phyloP scores from a whole-genome alignment of 2,888 invertebrate genomes.

The Flabesymbios commensalis region DNA sequence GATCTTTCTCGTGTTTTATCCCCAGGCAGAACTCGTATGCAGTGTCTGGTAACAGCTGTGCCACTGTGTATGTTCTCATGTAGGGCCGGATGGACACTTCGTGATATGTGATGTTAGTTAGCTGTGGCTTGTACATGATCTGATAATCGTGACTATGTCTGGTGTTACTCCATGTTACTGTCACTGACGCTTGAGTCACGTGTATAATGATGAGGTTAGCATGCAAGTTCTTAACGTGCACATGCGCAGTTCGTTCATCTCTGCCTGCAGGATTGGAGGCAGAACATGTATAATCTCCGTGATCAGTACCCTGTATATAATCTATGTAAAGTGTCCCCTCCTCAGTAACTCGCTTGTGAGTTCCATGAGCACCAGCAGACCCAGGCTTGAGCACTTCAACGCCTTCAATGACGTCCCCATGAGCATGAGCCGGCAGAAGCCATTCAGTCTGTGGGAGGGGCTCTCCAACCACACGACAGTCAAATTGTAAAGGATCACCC shows the following conservation, averaged over 20 bases:
- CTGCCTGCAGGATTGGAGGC: slow-evolving; percentile 23
- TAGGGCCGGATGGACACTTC: slow-evolving; percentile 25
- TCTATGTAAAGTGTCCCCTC: slow-evolving; percentile 23
- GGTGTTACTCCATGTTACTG: slow-evolving; percentile 32
- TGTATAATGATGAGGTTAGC: slow-evolving; percentile 28
- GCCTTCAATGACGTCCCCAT: background rate
- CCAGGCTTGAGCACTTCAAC: slow-evolving; percentile 10
- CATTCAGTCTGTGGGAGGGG: slow-evolving; percentile 30
- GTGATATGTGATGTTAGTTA: slow-evolving; percentile 15
- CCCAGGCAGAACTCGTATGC: slow-evolving; percentile 36
- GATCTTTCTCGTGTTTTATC: slow-evolving; percentile 14
- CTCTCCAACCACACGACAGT: slow-evolving; percentile 30
- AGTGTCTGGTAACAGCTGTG: slow-evolving; percentile 23
- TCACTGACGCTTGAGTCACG: slow-evolving; percentile 28
- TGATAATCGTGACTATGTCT: slow-evolving; percentile 26
- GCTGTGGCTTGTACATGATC: slow-evolving; percentile 22
- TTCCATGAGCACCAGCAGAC: background rate
- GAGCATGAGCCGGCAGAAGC: slow-evolving; percentile 19
- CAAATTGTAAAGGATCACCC: slow-evolving; percentile 19
- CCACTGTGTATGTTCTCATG: slow-evolving; percentile 35
- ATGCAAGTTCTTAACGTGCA: slow-evolving; percentile 26
- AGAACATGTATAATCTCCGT: slow-evolving; percentile 29
- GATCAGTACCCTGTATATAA: slow-evolving; percentile 21
- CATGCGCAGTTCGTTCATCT: slow-evolving; percentile 8
- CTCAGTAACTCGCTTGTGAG: background rate